A percentile compares a stretch with the other conserved stretches of the same genome.
These are phyloP conservation scores for Homalodisca vitripennis DNA, from an alignment of 1,140 invertebrate species.

Conservation along the genomic window DNA sequence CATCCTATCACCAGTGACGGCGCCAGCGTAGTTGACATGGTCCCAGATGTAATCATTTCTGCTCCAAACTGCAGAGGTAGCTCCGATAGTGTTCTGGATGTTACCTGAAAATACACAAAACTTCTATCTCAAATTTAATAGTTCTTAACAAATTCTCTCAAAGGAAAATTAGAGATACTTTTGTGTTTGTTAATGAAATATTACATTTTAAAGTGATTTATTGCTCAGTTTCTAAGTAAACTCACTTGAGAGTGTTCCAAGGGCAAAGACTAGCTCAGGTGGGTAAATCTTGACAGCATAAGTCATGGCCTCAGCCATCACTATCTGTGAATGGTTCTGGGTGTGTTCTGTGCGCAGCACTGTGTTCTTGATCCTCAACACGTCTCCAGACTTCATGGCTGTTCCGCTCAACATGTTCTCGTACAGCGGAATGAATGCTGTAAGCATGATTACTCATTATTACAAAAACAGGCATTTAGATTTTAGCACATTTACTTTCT, in stretches of 20 bases:
- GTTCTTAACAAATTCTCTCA: no score
- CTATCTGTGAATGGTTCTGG: conserved; percentile 14
- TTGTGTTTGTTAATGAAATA: no score
- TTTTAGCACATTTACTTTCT: no score
- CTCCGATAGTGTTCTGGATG: conserved; percentile 45
- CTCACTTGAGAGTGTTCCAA: background rate
- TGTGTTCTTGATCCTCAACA: conserved; percentile 77
- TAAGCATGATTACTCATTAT: conserved; percentile 57
- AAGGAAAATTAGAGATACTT: no score
- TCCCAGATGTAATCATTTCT: conserved; percentile 64
- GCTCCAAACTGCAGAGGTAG: conserved; percentile 76
- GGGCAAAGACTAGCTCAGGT: conserved; percentile 15
- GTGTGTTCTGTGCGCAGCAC: conserved; percentile 27
- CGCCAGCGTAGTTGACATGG: conserved; percentile 62
- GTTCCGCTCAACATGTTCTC: conserved; percentile 85
- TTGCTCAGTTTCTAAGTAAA: no score
- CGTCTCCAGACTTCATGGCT: conserved; percentile 86
- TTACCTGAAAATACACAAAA: background rate
- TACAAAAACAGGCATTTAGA: no score
- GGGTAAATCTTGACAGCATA: background rate
- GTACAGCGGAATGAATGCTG: conserved; percentile 70
- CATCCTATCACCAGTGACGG: conserved; percentile 76
- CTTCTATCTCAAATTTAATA: no score
- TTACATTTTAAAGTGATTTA: no score
- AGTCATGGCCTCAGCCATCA: conserved; percentile 6